Percentiles rank a stretch among this genome's conserved stretches.
phyloP scores from a whole-genome alignment of 2,888 invertebrate genomes.

The Teleogryllus oceanicus region DNA sequence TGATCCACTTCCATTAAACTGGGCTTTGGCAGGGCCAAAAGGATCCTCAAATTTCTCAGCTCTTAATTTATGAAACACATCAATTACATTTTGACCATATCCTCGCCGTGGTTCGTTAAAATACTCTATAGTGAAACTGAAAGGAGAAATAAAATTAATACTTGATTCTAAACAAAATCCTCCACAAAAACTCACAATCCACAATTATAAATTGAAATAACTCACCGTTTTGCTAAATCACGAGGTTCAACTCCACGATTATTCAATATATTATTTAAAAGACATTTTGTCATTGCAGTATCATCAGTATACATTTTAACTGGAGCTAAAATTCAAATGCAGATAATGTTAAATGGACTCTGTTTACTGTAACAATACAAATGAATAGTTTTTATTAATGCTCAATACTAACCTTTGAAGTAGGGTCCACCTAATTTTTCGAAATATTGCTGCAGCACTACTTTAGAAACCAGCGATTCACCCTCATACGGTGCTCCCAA shows the following conservation, averaged over 20 bases:
- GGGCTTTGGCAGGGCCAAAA: slow-evolving; percentile 59
- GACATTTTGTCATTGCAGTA: slow-evolving; percentile 64
- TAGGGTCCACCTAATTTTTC: slow-evolving; percentile 56
- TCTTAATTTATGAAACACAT: slow-evolving; percentile 56
- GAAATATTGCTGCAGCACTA: slow-evolving; percentile 56
- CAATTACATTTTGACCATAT: slow-evolving; percentile 60
- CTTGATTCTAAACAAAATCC: neutral
- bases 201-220: neutral
- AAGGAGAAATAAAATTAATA: neutral
- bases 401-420: slow-evolving; percentile 51
- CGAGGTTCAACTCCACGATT: slow-evolving; percentile 54
- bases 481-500: slow-evolving; percentile 67
- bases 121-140: slow-evolving; percentile 61
- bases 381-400: neutral
- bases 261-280: slow-evolving; percentile 60
- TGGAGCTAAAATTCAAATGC: slow-evolving; percentile 49
- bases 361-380: neutral
- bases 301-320: slow-evolving; percentile 64
- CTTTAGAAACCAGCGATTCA: slow-evolving; percentile 49
- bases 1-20: slow-evolving; percentile 66
- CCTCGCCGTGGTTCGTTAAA: slow-evolving; percentile 59
- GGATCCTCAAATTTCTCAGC: slow-evolving; percentile 56
- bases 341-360: neutral
- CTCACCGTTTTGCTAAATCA: slow-evolving; percentile 58
- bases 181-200: neutral